Base-by-base conservation (phyloP, 2,113 vertebrate genomes). In the Hippocampus barbouri region DNA sequence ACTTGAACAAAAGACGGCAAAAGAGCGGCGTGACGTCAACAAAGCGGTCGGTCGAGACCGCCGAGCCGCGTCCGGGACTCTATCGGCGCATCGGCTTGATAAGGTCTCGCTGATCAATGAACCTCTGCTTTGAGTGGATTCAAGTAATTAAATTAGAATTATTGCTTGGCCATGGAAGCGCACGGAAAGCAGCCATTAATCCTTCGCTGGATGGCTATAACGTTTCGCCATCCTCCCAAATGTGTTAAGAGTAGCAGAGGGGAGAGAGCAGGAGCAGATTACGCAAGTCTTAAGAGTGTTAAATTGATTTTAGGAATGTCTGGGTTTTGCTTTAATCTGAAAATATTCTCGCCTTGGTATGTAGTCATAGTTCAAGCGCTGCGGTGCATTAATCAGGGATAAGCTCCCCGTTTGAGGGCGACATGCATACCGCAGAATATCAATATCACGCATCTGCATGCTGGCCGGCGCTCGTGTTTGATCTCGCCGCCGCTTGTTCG, bases 121-220 rank as follows among this genome's bases (percentile, higher is more conserved):
- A 73, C 79, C 77, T 72, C 81, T 85, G 68, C 81, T 90, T 87
- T 89, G 79, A 88, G 84, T 89, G 86, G 88, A 89, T 88, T 89
- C 87, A 89, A 89, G 89, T 91, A 90, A 92, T 91, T 90, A 86
- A 72, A 90, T 90, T 89, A 89, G 87, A 91, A 90, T 91, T 89
- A 91, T 90, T 83, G 81, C 86, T 83, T 74, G 76, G 81, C 79
- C 83, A 87, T 84, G 80, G 81, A 89, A 89, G 83, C 81, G 83
- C 82, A 86, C 84, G 78, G 83, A 89, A 84, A 87, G 78, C 72
- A 70, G 51, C 73, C 88, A 91, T 90, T 90, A 90, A 88, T 90
- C 85, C 83, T 86, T 74, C 82, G 79, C 70, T 79, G 73, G 62
- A 70, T 77, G 68, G 74, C 71, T 83, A 79, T 80, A 81, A 86